Evolutionary conservation across 2,888 invertebrate genomes (phyloP), one percentile per base, ranked within the genome.

Genomic region (Eupithecia centaureata): DNA sequence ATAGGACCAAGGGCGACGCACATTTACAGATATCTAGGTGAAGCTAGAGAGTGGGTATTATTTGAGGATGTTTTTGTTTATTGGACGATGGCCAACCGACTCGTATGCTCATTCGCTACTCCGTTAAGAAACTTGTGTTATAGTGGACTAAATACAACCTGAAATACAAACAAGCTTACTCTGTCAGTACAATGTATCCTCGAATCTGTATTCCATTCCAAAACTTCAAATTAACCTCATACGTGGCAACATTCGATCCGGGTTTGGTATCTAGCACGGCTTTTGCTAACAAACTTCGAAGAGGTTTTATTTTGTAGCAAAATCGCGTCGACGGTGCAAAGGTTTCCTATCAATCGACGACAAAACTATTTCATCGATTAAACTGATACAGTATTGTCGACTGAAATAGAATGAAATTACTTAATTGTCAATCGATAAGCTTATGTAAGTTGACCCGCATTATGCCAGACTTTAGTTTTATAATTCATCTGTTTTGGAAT

Each of bases 21-120:
- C 10, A 47, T 47, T 47, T 22, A 1, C 47, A 47, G 12, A 22
- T 47, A 47, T 47, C 22, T 47, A 47, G 47, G 22, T 47, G 47
- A 22, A 47, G 22, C 47, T 47, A 22, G 12, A 18, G 47, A 22
- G 22, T 47, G 12, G 3, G 4, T 47, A 47, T 47, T 47, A 47
- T 47, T 47, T 22, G 47, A 47, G 47, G 38, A 57, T 38, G 60
- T 60, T 59, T 74, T 65, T 73, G 68, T 75, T 79, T 73, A 76
- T 47, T 47, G 47, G 47, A 75, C 76, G 77, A 76, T 73, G 72
- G 78, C 70, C 76, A 78, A 75, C 71, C 47, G 74, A 85, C 86
- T 81, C 87, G 86, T 91, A 93, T 92, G 92, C 91, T 88, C 89
- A 90, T 90, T 86, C 82, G 86, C 85, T 91, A 89, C 82, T 83